These are phyloP conservation scores for Phrynocephalus guinanensis DNA, from an alignment of 2,797 vertebrate species.

Conservation along the genomic window DNA sequence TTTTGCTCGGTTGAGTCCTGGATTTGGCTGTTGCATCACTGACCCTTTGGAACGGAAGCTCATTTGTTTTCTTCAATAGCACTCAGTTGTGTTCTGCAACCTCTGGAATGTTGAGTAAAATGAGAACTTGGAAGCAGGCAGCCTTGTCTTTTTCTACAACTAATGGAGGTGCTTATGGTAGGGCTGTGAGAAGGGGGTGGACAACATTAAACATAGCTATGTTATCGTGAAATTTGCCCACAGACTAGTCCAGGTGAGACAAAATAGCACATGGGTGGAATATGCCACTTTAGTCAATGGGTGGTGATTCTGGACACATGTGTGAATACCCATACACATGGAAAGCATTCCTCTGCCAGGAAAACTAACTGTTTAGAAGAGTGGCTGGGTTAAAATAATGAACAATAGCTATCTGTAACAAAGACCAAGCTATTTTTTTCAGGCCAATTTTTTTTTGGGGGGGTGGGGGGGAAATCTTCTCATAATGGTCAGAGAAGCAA, in stretches of 20 bases:
- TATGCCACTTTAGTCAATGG: not conserved
- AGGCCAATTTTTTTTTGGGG: too few relatives aligned
- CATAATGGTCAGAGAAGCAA: too few relatives aligned
- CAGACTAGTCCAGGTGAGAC: not conserved
- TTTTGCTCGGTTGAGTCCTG: not conserved
- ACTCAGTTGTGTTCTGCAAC: constrained; percentile 18
- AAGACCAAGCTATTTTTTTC: not conserved
- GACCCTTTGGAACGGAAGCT: constrained; percentile 32
- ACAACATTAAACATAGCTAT: not conserved
- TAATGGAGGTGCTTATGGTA: not conserved
- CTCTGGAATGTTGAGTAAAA: constrained; percentile 21
- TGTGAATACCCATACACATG: too few relatives aligned
- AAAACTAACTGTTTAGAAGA: not conserved
- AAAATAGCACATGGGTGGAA: not conserved
- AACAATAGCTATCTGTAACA: not conserved
- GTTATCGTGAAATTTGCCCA: not conserved
- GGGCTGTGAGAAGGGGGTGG: not conserved
- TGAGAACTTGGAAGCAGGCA: not conserved
- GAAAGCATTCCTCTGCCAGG: not conserved
- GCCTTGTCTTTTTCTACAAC: not conserved
- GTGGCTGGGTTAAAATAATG: not conserved
- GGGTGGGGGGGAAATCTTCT: too few relatives aligned
- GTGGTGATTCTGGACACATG: not conserved
- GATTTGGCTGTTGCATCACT: constrained; percentile 8
- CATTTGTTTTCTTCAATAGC: constrained; percentile 27